A percentile compares a stretch with the other conserved stretches of the same genome.
Evolutionary conservation across 1,140 invertebrate species (phyloP).

Genomic region (Caerostris extrusa): DNA sequence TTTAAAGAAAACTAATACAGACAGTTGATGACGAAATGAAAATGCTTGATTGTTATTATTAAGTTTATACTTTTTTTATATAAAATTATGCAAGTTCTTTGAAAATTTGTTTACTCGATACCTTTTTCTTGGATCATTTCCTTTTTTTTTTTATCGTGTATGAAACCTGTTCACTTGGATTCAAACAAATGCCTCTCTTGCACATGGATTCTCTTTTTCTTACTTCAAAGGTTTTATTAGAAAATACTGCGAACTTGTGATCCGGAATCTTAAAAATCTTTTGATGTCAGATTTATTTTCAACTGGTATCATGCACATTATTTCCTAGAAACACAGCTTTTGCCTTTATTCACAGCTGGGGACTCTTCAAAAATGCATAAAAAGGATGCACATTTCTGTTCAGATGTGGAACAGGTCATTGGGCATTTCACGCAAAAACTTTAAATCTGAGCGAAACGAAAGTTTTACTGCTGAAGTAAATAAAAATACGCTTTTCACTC

Average conservation of each 20-base stretch:
- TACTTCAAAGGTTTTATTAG: neutral
- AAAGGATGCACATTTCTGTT: slow-evolving; percentile 2
- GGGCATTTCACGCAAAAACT: slow-evolving; percentile 10
- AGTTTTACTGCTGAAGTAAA: slow-evolving; percentile 18
- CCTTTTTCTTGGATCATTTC: neutral
- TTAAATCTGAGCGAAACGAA: slow-evolving; percentile 11
- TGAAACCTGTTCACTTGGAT: neutral
- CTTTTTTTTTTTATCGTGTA: neutral
- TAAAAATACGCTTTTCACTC: neutral
- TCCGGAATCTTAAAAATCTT: slow-evolving; percentile 10
- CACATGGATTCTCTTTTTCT: neutral
- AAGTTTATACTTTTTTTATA: no score
- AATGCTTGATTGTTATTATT: no score
- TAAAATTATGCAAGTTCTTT: no score
- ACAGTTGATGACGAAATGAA: no score
- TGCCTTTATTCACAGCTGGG: slow-evolving; percentile 26
- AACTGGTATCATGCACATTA: slow-evolving; percentile 9
- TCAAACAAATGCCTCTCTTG: neutral
- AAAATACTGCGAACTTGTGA: neutral
- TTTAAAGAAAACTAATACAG: no score
- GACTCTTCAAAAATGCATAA: neutral
- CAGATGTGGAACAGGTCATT: slow-evolving; percentile 20
- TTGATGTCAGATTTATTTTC: slow-evolving; percentile 1
- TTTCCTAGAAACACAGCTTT: neutral
- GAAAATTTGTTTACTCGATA: neutral